Evolutionary conservation across 2,797 vertebrate genomes (phyloP).

Genomic region (Mastacembelus armatus): DNA sequence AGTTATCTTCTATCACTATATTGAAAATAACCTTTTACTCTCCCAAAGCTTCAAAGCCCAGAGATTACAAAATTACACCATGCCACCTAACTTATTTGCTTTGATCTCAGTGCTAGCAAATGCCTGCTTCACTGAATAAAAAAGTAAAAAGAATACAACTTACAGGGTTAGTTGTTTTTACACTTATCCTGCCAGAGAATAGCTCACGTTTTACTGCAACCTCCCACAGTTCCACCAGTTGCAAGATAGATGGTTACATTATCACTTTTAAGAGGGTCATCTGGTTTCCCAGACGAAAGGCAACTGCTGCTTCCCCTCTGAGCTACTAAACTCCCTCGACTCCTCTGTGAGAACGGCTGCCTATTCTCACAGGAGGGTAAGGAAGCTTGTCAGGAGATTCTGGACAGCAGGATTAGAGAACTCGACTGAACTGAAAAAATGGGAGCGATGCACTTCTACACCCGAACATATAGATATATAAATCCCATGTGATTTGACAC

Average conservation of each 20-base stretch:
- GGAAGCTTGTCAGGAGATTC: constrained; percentile 66
- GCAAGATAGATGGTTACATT: constrained; percentile 75
- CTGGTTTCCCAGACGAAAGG: constrained; percentile 70
- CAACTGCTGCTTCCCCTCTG: constrained; percentile 73
- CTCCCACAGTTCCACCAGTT: constrained; percentile 72
- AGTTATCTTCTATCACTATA: constrained; percentile 20
- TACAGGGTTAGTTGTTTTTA: constrained; percentile 41
- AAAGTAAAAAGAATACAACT: constrained; percentile 49
- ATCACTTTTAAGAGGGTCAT: constrained; percentile 79
- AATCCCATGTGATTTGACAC: constrained; percentile 5
- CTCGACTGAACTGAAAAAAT: constrained; percentile 45
- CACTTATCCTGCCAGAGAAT: constrained; percentile 55
- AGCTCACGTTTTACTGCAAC: constrained; percentile 63
- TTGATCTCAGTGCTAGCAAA: constrained; percentile 23
- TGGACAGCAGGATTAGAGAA: constrained; percentile 56
- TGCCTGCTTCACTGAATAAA: constrained; percentile 13
- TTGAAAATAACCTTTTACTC: constrained; percentile 18
- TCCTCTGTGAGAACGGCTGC: constrained; percentile 72
- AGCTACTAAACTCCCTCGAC: constrained; percentile 72
- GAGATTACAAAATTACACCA: constrained; percentile 11
- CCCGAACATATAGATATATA: constrained; percentile 10
- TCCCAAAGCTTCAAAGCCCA: constrained; percentile 27
- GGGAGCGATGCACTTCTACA: constrained; percentile 51
- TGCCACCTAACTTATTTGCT: constrained; percentile 24
- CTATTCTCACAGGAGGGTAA: constrained; percentile 72